Conservation (phyloP, 1,140 invertebrate species). For the Chrysoperla carnea region DNA sequence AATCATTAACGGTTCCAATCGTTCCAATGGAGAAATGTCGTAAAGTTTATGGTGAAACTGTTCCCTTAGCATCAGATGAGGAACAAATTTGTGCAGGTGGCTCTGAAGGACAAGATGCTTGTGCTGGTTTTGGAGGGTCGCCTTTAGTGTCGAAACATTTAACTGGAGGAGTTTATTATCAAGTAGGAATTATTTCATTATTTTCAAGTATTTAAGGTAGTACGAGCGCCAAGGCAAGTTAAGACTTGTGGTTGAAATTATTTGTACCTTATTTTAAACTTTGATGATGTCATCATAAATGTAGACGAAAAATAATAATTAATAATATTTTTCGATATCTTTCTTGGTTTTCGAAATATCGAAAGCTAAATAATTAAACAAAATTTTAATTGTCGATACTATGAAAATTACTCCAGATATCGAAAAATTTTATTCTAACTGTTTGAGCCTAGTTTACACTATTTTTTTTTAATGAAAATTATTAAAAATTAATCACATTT, state of each 20-base stretch:
- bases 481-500: constrained; percentile 8
- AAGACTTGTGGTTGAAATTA: no score
- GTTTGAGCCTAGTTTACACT: no score
- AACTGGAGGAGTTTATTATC: constrained; percentile 31
- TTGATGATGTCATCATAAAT: no score
- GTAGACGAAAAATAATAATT: not conserved
- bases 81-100: constrained; percentile 48
- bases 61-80: constrained; percentile 32
- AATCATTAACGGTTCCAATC: constrained; percentile 32
- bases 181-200: constrained; percentile 24
- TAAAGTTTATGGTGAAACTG: constrained; percentile 29
- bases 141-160: constrained; percentile 34
- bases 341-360: no score
- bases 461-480: no score
- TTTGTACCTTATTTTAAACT: no score
- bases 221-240: no score
- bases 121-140: constrained; percentile 49
- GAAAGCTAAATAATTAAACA: no score
- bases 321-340: constrained; percentile 3
- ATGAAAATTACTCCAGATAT: no score
- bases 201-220: not conserved
- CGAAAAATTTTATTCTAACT: no score
- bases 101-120: constrained; percentile 41
- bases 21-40: constrained; percentile 29
- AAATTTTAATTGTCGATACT: no score